Conservation (phyloP, 2,113 vertebrate genomes). For the Lipophrys pholis region DNA sequence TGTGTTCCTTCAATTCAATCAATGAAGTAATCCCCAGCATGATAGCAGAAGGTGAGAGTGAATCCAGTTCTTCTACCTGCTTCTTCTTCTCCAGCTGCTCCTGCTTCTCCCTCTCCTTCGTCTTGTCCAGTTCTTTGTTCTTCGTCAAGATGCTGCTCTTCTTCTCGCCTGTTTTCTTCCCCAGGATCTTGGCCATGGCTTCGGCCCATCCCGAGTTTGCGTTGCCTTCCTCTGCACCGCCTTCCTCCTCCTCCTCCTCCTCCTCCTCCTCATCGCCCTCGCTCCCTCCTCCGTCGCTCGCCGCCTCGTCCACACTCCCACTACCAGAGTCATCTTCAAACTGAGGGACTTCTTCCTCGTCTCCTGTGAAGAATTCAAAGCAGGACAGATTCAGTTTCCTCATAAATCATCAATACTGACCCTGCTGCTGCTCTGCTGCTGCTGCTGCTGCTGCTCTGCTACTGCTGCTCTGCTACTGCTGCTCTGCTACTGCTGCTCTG, state of each 20-base stretch:
- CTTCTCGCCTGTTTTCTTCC: slow-evolving; percentile 83
- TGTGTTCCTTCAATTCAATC: too few species aligned
- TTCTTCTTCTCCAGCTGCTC: slow-evolving; percentile 86
- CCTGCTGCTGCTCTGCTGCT: too few species aligned
- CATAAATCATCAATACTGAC: too few species aligned
- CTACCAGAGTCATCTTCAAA: slow-evolving; percentile 22
- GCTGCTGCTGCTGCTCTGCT: too few species aligned
- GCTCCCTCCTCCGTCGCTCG: neutral
- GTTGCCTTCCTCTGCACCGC: slow-evolving; percentile 42
- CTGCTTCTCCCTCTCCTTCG: slow-evolving; percentile 82
- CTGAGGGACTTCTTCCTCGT: slow-evolving; percentile 10
- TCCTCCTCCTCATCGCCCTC: slow-evolving; percentile 5
- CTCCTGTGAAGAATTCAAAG: neutral
- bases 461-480: too few species aligned
- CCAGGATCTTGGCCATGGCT: slow-evolving; percentile 95
- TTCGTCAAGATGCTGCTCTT: slow-evolving; percentile 88
- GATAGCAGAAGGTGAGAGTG: too few species aligned
- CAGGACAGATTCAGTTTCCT: too few species aligned
- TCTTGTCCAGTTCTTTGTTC: slow-evolving; percentile 88
- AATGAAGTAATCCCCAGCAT: too few species aligned
- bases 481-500: too few species aligned
- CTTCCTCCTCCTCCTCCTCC: neutral
- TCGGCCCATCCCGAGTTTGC: slow-evolving; percentile 90
- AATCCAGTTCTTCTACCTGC: slow-evolving; percentile 82
- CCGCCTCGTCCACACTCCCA: slow-evolving; percentile 1